Conservation (phyloP, 2,888 invertebrate species). For the Beris chalybata region DNA sequence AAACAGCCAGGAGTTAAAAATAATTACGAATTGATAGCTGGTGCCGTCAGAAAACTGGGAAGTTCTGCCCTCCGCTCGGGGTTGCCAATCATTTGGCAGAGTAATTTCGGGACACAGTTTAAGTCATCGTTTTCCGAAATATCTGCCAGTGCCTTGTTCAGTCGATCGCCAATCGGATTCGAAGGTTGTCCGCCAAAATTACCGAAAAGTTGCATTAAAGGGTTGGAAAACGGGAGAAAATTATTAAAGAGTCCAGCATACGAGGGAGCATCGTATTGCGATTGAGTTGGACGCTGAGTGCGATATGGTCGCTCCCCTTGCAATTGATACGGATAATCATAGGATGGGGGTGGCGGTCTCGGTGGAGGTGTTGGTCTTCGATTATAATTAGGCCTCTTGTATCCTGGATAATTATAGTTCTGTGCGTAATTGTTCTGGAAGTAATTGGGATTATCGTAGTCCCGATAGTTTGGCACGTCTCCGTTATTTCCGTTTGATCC, state of each 20-base stretch:
- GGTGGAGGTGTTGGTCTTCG: constrained; percentile 37
- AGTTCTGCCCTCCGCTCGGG: constrained; percentile 53
- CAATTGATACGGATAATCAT: constrained; percentile 4
- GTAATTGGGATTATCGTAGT: constrained; percentile 34
- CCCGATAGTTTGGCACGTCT: constrained; percentile 30
- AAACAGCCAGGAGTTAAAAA: neutral
- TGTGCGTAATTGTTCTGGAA: constrained; percentile 34
- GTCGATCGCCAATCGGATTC: constrained; percentile 47
- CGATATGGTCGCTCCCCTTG: constrained; percentile 14
- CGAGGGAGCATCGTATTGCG: constrained; percentile 38
- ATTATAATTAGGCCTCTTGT: constrained; percentile 46
- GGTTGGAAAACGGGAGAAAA: constrained; percentile 35
- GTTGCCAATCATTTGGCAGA: constrained; percentile 74
- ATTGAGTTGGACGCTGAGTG: constrained; percentile 13
- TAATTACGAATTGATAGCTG: constrained; percentile 54
- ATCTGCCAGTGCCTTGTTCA: constrained; percentile 60
- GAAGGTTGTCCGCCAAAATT: constrained; percentile 41
- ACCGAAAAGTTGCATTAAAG: constrained; percentile 33
- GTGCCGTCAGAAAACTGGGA: constrained; percentile 53
- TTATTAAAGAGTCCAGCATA: constrained; percentile 55
- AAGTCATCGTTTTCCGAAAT: constrained; percentile 73
- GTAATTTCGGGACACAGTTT: constrained; percentile 76
- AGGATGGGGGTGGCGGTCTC: constrained; percentile 39
- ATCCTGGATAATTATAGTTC: constrained; percentile 32
- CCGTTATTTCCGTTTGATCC: constrained; percentile 17